Evolutionary conservation across 2,113 vertebrate species (phyloP), one percentile per base, ranked within the genome.

Genomic region (Chloroceryle aenea): DNA sequence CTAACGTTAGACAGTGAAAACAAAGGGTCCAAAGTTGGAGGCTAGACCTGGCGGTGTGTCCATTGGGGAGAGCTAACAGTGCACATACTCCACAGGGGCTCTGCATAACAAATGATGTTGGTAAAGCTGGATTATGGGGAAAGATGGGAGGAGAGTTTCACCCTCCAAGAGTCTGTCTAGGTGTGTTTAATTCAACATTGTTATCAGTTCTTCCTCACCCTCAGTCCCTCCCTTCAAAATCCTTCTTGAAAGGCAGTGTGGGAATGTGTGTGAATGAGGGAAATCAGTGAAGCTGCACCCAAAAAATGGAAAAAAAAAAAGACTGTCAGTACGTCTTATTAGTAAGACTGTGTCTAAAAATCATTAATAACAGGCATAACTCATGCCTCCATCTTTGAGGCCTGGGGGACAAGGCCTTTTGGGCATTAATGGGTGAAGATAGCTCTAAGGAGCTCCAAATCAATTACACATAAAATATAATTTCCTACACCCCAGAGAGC

Each of bases 1-100:
- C 14, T 59, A 18, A 47, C 5, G 47, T 47, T n/a, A 64, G 5
- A 32, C 6, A 45, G 29, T 0, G 1, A 50, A 83, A 88, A 50
- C 6, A 72, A 78, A 85, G 3, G 6, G 18, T 64, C 9, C n/a
- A 52, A 17, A 69, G 69, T 38, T 42, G 25, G 63, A 89, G 34
- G 13, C 5, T 64, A 22, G 36, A 8, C 13, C 8, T 34, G 4
- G 26, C 47, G 34, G 29, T 38, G 32, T 47, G 15, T 63, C 52
- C 81, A 8, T 6, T 92, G 47, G 5, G 2, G 14, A 67, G 9
- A 55, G 4, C 9, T 45, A 59, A 67, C 21, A 78, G 21, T 8
- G 43, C 0, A 0, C 0, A 2, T 13, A 18, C 8, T 40, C 7
- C 38, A 9, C 19, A 47, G 10, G 10, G 26, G 3, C 7, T 79